These are phyloP conservation scores for Rhinoptilus africanus DNA, from an alignment of 2,113 vertebrate genomes.

Conservation along the genomic window DNA sequence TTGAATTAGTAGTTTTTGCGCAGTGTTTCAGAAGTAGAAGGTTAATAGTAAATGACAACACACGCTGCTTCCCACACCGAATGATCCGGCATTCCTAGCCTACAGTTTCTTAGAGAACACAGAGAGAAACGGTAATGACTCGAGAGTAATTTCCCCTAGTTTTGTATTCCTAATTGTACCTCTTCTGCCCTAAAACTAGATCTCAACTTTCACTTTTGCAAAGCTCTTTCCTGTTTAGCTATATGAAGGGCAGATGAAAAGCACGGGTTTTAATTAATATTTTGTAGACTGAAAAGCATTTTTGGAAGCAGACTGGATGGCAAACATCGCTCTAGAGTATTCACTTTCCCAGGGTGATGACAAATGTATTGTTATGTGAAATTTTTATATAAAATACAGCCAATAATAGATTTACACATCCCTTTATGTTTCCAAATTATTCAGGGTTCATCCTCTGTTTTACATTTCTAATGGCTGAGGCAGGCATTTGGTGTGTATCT, in stretches of 20 bases:
- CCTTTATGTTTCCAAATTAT: accelerated
- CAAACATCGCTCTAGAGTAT: background rate
- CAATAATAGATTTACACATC: background rate
- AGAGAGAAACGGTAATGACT: background rate
- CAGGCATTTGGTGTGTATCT: background rate
- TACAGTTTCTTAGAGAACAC: background rate
- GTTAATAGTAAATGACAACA: background rate
- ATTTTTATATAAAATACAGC: background rate
- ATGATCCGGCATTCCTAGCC: accelerated
- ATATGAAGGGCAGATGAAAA: background rate
- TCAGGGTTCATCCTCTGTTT: background rate
- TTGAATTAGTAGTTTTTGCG: background rate
- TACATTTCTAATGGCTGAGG: background rate
- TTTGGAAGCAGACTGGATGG: background rate
- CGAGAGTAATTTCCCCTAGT: background rate
- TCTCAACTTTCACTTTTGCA: background rate
- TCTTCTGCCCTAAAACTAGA: background rate
- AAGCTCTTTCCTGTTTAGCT: background rate
- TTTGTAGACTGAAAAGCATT: background rate
- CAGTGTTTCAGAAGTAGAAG: background rate
- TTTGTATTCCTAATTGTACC: background rate
- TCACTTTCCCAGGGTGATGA: background rate
- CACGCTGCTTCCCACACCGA: background rate
- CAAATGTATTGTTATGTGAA: background rate
- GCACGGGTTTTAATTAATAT: background rate